phyloP scores from a whole-genome alignment of 2,888 invertebrate genomes.

The Iphiclides podalirius region DNA sequence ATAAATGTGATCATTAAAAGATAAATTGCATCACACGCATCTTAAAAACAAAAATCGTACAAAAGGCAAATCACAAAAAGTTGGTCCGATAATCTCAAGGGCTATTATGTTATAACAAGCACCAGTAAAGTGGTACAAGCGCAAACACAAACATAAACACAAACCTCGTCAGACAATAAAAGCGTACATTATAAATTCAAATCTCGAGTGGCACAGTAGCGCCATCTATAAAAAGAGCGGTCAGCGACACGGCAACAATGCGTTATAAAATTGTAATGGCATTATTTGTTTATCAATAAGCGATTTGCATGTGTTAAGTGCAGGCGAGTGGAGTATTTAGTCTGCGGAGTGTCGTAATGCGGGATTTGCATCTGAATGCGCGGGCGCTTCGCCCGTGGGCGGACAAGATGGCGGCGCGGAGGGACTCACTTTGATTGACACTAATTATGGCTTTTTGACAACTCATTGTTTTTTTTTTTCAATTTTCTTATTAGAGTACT shows the following conservation, averaged over 20 bases:
- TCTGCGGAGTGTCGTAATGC: conserved; percentile 40
- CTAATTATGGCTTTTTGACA: conserved; percentile 24
- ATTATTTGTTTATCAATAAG: conserved; percentile 74
- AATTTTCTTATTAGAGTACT: conserved; percentile 19
- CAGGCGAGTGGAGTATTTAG: conserved; percentile 45
- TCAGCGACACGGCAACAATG: conserved; percentile 61
- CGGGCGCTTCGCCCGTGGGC: conserved; percentile 35
- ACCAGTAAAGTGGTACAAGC: conserved; percentile 19
- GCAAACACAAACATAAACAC: conserved; percentile 29
- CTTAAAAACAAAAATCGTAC: neutral
- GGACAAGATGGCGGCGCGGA: conserved; percentile 19
- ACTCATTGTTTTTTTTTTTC: conserved; percentile 20
- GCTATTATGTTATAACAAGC: conserved; percentile 17
- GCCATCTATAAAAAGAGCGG: conserved; percentile 50
- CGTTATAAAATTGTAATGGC: conserved; percentile 69
- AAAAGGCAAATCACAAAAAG: neutral
- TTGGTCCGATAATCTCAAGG: conserved; percentile 6
- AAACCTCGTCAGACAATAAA: conserved; percentile 42
- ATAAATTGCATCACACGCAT: neutral
- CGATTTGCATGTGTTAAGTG: conserved; percentile 74
- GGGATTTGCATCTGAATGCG: conserved; percentile 65
- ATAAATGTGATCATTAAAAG: too few relatives aligned
- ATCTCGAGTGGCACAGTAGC: conserved; percentile 46
- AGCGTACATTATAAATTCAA: conserved; percentile 59
- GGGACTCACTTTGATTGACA: conserved; percentile 20